Evolutionary conservation across 2,888 invertebrate genomes (phyloP).

Genomic region (Lordiphosa fenestrarum): DNA sequence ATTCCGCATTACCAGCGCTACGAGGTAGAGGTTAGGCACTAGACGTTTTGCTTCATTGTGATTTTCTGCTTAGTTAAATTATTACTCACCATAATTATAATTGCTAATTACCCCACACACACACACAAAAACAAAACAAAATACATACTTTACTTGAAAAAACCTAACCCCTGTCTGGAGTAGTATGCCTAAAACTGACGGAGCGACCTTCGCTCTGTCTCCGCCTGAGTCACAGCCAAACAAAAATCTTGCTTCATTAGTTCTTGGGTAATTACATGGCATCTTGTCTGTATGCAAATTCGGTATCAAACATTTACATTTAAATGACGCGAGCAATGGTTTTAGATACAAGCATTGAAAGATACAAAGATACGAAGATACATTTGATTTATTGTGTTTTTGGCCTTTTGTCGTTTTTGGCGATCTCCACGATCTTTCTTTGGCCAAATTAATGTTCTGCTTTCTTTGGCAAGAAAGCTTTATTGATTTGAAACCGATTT

Average conservation of each 20-base stretch:
- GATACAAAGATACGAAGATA: constrained; percentile 32
- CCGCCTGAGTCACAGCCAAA: constrained; percentile 45
- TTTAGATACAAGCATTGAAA: constrained; percentile 30
- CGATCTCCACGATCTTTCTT: constrained; percentile 15
- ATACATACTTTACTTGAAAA: constrained; percentile 7
- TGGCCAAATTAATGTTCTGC: constrained; percentile 32
- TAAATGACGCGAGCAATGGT: constrained; percentile 24
- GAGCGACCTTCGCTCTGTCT: constrained; percentile 4
- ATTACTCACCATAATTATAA: constrained; percentile 52
- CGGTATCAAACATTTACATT: constrained; percentile 36
- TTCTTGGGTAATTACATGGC: constrained; percentile 56
- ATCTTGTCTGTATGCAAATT: constrained; percentile 52
- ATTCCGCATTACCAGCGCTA: constrained; percentile 45
- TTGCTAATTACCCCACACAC: constrained; percentile 38
- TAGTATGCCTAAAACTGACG: neutral
- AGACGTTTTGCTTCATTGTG: constrained; percentile 52
- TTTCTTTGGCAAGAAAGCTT: constrained; percentile 42
- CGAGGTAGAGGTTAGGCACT: constrained; percentile 32
- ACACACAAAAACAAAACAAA: constrained; percentile 13
- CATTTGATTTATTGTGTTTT: constrained; percentile 60
- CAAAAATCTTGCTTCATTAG: constrained; percentile 33
- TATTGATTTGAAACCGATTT: constrained; percentile 10
- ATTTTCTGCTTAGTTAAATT: constrained; percentile 53
- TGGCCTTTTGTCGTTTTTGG: constrained; percentile 20
- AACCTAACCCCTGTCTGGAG: constrained; percentile 12